Conservation (phyloP, 2,113 vertebrate genomes). For the Erinaceus europaeus region DNA sequence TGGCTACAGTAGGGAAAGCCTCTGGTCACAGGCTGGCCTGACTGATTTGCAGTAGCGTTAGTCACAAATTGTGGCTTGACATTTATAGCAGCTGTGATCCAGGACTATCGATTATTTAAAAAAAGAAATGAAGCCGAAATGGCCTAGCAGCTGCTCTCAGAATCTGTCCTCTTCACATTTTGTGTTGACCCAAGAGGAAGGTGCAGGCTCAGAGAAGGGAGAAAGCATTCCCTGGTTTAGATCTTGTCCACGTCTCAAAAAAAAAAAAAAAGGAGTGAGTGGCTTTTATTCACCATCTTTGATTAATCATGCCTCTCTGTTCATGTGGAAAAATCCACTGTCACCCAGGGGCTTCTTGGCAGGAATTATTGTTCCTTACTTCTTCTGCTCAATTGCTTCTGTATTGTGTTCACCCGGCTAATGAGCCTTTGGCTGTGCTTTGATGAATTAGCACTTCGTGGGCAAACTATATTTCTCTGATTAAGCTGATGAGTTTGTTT, state of each 20-base stretch:
- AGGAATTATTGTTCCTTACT: not conserved
- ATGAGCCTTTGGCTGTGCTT: not conserved
- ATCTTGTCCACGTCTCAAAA: accelerated
- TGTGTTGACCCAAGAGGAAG: not conserved
- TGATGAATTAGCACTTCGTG: not conserved
- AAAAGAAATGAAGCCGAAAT: not conserved
- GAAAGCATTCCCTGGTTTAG: accelerated
- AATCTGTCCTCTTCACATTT: not conserved
- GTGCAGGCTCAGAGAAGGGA: not conserved
- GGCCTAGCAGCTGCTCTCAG: not conserved
- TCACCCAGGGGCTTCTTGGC: not conserved
- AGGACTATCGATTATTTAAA: constrained; percentile 26
- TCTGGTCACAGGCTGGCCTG: not conserved
- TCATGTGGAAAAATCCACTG: not conserved
- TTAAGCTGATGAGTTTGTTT: not conserved
- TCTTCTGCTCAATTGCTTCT: not conserved
- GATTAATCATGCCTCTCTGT: not conserved
- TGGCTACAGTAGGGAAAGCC: not conserved
- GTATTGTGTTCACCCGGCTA: not conserved
- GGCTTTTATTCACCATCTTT: not conserved
- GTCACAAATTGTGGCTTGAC: constrained; percentile 36
- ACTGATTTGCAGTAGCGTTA: not conserved
- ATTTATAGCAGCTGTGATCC: constrained; percentile 22
- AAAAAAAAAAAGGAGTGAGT: accelerated
- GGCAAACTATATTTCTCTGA: not conserved